A percentile compares a stretch with the other conserved stretches of the same genome.
Conservation (phyloP, 2,888 invertebrate species). For the Andrena chrysosceles region DNA sequence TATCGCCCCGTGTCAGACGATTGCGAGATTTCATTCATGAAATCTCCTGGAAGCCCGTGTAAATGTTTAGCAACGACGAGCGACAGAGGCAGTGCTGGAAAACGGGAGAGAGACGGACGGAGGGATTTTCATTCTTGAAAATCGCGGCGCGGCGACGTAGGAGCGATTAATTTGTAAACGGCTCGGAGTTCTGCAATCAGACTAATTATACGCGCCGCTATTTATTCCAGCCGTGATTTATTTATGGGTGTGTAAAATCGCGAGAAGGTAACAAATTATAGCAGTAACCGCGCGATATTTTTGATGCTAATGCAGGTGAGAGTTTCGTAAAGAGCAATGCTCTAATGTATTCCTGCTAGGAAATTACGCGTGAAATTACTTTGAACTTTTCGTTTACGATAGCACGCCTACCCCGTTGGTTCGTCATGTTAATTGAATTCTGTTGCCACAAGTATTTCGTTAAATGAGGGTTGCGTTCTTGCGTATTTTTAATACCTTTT, state of each 20-base stretch:
- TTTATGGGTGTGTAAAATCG: constrained; percentile 9
- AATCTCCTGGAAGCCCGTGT: constrained; percentile 39
- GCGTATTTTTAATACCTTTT: background rate
- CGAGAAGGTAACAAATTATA: constrained; percentile 8
- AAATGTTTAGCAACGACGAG: constrained; percentile 29
- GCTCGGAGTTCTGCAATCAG: background rate
- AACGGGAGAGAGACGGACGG: background rate
- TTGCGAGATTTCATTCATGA: constrained; percentile 73
- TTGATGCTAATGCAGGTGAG: background rate
- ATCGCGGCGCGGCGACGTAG: background rate
- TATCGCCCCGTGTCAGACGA: constrained; percentile 62
- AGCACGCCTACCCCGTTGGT: background rate
- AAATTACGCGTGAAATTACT: constrained; percentile 34
- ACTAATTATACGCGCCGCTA: constrained; percentile 19
- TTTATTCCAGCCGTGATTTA: constrained; percentile 24
- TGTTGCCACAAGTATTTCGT: background rate
- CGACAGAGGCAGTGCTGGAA: background rate
- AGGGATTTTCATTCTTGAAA: constrained; percentile 30
- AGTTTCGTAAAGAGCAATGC: background rate
- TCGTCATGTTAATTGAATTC: constrained; percentile 8
- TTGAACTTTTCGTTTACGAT: constrained; percentile 13
- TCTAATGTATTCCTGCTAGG: background rate
- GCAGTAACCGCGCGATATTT: background rate
- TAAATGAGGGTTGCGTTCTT: background rate
- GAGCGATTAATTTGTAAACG: constrained; percentile 12